Percentiles rank a stretch among this genome's conserved stretches.
phyloP scores from a whole-genome alignment of 2,888 invertebrate genomes.

The Pseudanteris insignis region DNA sequence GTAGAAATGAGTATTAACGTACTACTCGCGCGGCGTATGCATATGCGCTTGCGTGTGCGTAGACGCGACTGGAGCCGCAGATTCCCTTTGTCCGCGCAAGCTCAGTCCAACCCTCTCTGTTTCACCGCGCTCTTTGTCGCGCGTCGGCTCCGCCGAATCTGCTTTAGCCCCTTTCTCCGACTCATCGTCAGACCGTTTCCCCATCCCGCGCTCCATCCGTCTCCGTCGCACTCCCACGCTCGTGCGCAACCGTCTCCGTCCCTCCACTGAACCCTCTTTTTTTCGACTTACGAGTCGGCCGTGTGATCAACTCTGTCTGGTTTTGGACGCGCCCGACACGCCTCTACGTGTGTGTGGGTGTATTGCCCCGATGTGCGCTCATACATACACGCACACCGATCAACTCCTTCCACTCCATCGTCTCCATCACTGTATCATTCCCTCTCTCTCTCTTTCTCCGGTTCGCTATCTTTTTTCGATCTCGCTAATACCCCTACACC shows the following conservation, averaged over 20 bases:
- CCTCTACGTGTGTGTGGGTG: too few species aligned
- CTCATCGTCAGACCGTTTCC: slow-evolving; percentile 41
- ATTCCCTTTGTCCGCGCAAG: slow-evolving; percentile 66
- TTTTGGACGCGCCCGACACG: slow-evolving; percentile 45
- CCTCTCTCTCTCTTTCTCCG: too few species aligned
- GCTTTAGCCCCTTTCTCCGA: slow-evolving; percentile 46
- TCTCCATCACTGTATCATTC: too few species aligned
- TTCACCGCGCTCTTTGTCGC: slow-evolving; percentile 32
- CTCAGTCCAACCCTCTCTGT: slow-evolving; percentile 55
- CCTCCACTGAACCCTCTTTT: slow-evolving; percentile 16
- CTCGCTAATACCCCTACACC: too few species aligned
- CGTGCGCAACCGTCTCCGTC: slow-evolving; percentile 32
- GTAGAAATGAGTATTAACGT: slow-evolving; percentile 44
- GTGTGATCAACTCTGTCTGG: slow-evolving; percentile 38
- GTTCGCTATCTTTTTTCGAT: too few species aligned
- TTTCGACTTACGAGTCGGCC: slow-evolving; percentile 33
- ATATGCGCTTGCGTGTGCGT: slow-evolving; percentile 54
- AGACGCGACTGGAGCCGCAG: slow-evolving; percentile 60
- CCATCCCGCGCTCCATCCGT: slow-evolving; percentile 25
- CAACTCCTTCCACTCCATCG: not conserved
- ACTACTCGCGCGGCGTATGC: slow-evolving; percentile 33
- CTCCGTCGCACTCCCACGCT: too few species aligned
- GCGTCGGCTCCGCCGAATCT: slow-evolving; percentile 42
- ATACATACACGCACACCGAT: too few species aligned
- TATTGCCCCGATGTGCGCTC: too few species aligned